Evolutionary conservation across 2,797 vertebrate genomes (phyloP), one percentile per base, ranked within the genome.

Genomic region (Sebastes paucispinis): DNA sequence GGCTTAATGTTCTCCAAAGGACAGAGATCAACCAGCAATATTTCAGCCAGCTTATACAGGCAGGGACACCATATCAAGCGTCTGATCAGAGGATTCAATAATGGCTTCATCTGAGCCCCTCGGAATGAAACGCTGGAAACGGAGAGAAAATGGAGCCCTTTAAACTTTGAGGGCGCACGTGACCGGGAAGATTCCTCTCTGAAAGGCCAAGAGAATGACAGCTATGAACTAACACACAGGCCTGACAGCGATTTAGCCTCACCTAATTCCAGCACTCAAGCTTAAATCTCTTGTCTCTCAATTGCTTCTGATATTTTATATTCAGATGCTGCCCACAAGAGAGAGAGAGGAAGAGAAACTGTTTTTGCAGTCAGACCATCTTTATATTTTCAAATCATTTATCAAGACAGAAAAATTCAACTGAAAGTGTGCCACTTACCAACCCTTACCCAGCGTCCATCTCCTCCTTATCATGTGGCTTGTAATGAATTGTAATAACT

Each of bases 81-180:
- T 63, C 55, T 80, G 79, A 93, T 93, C 89, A 83, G 22, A 82
- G 73, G 76, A 80, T 88, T 93, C 83, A 90, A 89, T 91, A 87
- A 87, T 75, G 69, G 87, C 78, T 89, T 91, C 77, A 78, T 83
- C 79, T 79, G 82, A 81, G 84, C 82, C 65, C 62, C 63, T 66
- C 18, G 1, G 69, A 90, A 71, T 76, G 74, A 90, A 92, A 81
- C 36, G 76, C 71, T 29, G 65, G 54, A 81, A 75, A 87, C 13
- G 9, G 78, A 84, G 82, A 88, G 82, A 88, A 85, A 88, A 89
- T 76, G 20, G 24, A 82, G 83, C 73, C 62, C 83, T 89, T 80
- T 90, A 88, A 86, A 89, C 82, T 89, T 75, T 14, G 59, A 82
- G 74, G 72, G 43, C 1, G 8, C 77, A 70, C 63, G 71, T 89